These are phyloP conservation scores for Mycalesis mineus DNA, from an alignment of 2,888 invertebrate genomes.

Conservation along the genomic window DNA sequence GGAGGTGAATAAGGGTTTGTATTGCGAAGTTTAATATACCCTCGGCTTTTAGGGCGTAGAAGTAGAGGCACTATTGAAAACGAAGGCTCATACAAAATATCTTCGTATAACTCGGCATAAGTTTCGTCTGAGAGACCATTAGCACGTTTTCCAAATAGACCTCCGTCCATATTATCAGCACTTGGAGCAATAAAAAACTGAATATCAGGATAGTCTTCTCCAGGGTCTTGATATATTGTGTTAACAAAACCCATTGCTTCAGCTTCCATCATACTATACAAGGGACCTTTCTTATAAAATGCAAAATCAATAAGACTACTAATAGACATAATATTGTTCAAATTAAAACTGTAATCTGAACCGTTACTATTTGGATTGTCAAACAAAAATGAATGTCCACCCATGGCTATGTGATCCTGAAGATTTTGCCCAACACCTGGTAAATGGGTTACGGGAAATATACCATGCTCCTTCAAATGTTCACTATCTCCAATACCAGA, in stretches of 20 bases:
- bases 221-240: slow-evolving; percentile 82
- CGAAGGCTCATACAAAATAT: slow-evolving; percentile 82
- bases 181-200: slow-evolving; percentile 87
- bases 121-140: slow-evolving; percentile 82
- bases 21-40: slow-evolving; percentile 82
- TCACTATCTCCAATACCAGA: slow-evolving; percentile 87
- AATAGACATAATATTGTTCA: slow-evolving; percentile 81
- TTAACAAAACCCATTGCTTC: slow-evolving; percentile 89
- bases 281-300: slow-evolving; percentile 78
- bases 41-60: slow-evolving; percentile 85
- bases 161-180: slow-evolving; percentile 88
- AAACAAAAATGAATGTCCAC: slow-evolving; percentile 85
- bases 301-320: slow-evolving; percentile 81
- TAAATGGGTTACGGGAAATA: slow-evolving; percentile 79
- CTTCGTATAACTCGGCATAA: slow-evolving; percentile 83
- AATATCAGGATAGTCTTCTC: slow-evolving; percentile 86
- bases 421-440: slow-evolving; percentile 89
- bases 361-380: slow-evolving; percentile 79
- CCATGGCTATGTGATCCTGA: slow-evolving; percentile 90
- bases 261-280: slow-evolving; percentile 86
- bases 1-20: slow-evolving; percentile 85
- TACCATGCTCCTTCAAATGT: slow-evolving; percentile 79
- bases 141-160: slow-evolving; percentile 83
- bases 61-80: slow-evolving; percentile 83
- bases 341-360: slow-evolving; percentile 81